A percentile compares a stretch with the other conserved stretches of the same genome.
phyloP scores from a whole-genome alignment of 2,888 invertebrate genomes.

The Caenorhabditis sp. region DNA sequence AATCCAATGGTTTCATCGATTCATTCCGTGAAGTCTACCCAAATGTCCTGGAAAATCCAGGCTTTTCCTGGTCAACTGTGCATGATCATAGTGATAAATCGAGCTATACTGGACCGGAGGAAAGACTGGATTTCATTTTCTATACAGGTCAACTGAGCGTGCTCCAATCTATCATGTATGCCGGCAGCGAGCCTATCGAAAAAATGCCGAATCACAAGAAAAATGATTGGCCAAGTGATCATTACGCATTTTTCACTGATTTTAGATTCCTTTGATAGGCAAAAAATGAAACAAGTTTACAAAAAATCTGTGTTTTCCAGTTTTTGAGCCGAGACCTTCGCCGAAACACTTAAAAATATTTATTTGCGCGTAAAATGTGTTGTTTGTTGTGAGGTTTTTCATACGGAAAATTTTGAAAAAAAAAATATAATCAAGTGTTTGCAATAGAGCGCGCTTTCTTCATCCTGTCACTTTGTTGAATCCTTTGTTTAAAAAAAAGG shows the following conservation, averaged over 20 bases:
- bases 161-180: conserved; percentile 41
- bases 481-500: too few relatives aligned
- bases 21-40: conserved; percentile 58
- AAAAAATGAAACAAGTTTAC: too few relatives aligned
- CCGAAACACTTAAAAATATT: too few relatives aligned
- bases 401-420: too few relatives aligned
- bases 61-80: conserved; percentile 65
- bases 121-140: conserved; percentile 65
- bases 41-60: conserved; percentile 45
- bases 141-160: too few relatives aligned
- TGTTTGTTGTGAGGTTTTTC: too few relatives aligned
- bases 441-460: too few relatives aligned
- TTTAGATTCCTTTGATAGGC: conserved; percentile 15
- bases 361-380: too few relatives aligned
- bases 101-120: conserved; percentile 60
- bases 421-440: too few relatives aligned
- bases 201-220: conserved; percentile 60
- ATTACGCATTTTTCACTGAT: conserved; percentile 64
- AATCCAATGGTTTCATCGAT: conserved; percentile 51
- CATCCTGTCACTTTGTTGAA: too few relatives aligned
- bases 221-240: conserved; percentile 69
- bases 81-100: conserved; percentile 55
- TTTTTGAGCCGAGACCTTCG: too few relatives aligned
- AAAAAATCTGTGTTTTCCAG: too few relatives aligned
- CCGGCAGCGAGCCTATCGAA: conserved; percentile 51